Conservation (phyloP, 2,888 invertebrate genomes). For the Opisthograptis luteolata region DNA sequence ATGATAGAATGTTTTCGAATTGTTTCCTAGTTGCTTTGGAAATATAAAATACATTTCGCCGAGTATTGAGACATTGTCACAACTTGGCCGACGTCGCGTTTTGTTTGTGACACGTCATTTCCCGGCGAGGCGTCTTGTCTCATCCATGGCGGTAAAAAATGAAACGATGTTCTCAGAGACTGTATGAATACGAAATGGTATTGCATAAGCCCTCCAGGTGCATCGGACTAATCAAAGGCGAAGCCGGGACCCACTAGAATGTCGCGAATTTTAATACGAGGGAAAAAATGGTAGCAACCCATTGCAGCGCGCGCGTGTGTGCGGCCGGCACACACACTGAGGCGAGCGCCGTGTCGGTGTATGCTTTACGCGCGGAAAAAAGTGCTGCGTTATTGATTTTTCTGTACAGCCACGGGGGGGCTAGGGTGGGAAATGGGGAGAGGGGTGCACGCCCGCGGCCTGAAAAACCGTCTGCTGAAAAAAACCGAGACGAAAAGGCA, state of each 20-base stretch:
- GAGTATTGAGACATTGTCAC: too few relatives aligned
- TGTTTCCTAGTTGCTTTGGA: slow-evolving; percentile 47
- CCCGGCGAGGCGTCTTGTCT: slow-evolving; percentile 24
- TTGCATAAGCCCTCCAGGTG: slow-evolving; percentile 66
- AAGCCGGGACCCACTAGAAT: slow-evolving; percentile 47
- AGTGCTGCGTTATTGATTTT: slow-evolving; percentile 86
- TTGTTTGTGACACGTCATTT: slow-evolving; percentile 36
- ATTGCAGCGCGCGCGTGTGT: slow-evolving; percentile 62
- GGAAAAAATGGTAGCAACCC: slow-evolving; percentile 74
- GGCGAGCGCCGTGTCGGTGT: slow-evolving; percentile 70
- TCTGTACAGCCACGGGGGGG: slow-evolving; percentile 76
- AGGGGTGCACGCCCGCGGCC: slow-evolving; percentile 75
- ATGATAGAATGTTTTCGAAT: slow-evolving; percentile 64
- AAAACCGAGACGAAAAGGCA: slow-evolving; percentile 84
- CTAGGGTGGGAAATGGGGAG: slow-evolving; percentile 47
- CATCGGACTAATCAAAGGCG: slow-evolving; percentile 67
- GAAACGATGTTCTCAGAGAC: slow-evolving; percentile 21
- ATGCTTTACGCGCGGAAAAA: slow-evolving; percentile 85
- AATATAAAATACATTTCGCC: slow-evolving; percentile 34
- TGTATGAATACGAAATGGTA: slow-evolving; percentile 20
- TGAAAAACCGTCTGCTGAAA: slow-evolving; percentile 84
- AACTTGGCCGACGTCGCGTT: slow-evolving; percentile 10
- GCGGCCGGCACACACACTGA: slow-evolving; percentile 61
- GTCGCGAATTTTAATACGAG: slow-evolving; percentile 70
- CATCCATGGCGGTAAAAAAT: slow-evolving; percentile 22